Evolutionary conservation across 2,797 vertebrate genomes (phyloP).

Genomic region (Naso thynnoides): DNA sequence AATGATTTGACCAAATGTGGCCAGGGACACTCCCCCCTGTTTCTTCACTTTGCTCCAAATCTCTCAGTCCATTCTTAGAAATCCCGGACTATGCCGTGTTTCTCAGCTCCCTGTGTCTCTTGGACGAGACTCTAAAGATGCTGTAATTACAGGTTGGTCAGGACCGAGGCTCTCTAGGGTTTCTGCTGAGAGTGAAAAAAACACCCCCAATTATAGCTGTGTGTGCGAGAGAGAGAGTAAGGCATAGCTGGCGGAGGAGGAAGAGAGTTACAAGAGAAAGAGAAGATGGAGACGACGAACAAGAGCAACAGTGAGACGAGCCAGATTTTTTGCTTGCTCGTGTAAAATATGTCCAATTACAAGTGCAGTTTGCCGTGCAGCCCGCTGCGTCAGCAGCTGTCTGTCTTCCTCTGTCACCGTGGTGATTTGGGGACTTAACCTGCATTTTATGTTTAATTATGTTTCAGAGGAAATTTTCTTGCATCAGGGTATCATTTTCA

Average conservation of each 20-base stretch:
- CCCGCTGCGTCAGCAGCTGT: slow-evolving; percentile 83
- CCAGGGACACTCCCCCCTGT: slow-evolving; percentile 42
- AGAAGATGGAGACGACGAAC: slow-evolving; percentile 50
- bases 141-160: slow-evolving; percentile 86
- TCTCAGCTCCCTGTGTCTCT: slow-evolving; percentile 68
- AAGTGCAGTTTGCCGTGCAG: slow-evolving; percentile 69
- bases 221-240: slow-evolving; percentile 60
- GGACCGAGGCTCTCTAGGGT: slow-evolving; percentile 78
- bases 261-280: slow-evolving; percentile 50
- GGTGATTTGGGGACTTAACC: slow-evolving; percentile 76
- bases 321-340: slow-evolving; percentile 66
- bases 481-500: slow-evolving; percentile 71
- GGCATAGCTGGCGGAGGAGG: slow-evolving; percentile 38
- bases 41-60: slow-evolving; percentile 51
- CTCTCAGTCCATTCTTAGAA: slow-evolving; percentile 77
- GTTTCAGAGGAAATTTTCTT: slow-evolving; percentile 62
- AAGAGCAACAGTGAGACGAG: slow-evolving; percentile 58
- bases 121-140: slow-evolving; percentile 83
- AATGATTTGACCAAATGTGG: slow-evolving; percentile 48
- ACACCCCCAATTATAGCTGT: slow-evolving; percentile 78
- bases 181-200: slow-evolving; percentile 81
- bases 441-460: slow-evolving; percentile 80
- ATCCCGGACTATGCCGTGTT: slow-evolving; percentile 63
- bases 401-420: slow-evolving; percentile 76
- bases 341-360: slow-evolving; percentile 84